These are phyloP conservation scores for Geotrypetes seraphini DNA, from an alignment of 2,797 vertebrate species.

Conservation along the genomic window DNA sequence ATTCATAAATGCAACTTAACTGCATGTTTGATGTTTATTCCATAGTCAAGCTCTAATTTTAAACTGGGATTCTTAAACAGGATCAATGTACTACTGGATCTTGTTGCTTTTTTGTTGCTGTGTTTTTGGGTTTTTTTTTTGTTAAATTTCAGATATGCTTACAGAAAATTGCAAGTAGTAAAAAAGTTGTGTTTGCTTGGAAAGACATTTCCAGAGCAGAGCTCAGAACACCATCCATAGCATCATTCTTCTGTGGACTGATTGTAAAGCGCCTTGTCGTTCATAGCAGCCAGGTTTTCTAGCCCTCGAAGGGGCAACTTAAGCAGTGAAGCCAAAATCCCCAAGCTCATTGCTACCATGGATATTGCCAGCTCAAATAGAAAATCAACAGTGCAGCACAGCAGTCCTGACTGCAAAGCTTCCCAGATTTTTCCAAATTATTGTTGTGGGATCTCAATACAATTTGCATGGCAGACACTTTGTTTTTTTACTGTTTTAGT, in stretches of 20 bases:
- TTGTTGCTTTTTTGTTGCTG: no score
- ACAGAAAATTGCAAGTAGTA: no score
- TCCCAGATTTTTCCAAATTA: background rate
- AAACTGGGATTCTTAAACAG: no score
- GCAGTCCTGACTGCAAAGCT: background rate
- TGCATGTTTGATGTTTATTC: no score
- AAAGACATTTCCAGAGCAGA: background rate
- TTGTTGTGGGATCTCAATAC: background rate
- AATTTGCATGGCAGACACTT: no score
- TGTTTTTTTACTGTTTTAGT: no score
- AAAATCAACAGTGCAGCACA: background rate
- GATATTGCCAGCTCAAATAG: conserved; percentile 1
- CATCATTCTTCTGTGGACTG: background rate
- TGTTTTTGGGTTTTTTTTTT: no score
- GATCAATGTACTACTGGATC: no score
- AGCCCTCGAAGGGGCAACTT: conserved; percentile 1
- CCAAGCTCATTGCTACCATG: background rate
- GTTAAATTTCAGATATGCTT: no score
- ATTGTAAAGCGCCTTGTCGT: background rate
- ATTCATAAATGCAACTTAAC: no score
- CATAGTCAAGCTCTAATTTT: no score
- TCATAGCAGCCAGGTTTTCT: background rate
- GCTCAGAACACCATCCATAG: background rate
- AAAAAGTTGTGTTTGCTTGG: no score
- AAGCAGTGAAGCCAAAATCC: background rate